Evolutionary conservation across 2,113 vertebrate species (phyloP).

Genomic region (Guaruba guarouba): DNA sequence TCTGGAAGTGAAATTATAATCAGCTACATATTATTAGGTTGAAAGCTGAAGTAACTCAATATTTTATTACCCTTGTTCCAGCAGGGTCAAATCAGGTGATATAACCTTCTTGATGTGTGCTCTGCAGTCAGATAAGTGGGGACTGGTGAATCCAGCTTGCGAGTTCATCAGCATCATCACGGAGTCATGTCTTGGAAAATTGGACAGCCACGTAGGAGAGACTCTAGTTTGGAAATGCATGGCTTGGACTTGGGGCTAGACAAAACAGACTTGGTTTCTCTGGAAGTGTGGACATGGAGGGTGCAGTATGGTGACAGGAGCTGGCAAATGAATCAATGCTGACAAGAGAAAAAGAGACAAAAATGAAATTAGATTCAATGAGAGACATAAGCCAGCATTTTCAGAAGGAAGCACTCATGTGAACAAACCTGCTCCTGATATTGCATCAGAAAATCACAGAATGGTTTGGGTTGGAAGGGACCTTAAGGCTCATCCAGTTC

Average conservation of each 20-base stretch:
- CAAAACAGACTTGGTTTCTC: neutral
- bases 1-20: neutral
- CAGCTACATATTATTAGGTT: neutral
- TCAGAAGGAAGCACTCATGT: neutral
- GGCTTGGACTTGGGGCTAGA: neutral
- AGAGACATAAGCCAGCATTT: neutral
- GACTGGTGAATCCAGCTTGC: neutral
- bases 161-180: neutral
- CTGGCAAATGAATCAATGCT: neutral
- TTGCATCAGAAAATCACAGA: neutral
- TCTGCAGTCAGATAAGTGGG: neutral
- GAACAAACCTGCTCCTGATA: neutral
- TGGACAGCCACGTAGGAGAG: fast-evolving
- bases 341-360: neutral
- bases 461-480: neutral
- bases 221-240: neutral
- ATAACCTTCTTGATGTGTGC: neutral
- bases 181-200: fast-evolving
- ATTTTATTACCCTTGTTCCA: neutral
- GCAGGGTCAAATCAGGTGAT: neutral
- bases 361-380: neutral
- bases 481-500: neutral
- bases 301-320: neutral
- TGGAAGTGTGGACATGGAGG: neutral
- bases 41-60: neutral